Evolutionary conservation across 2,797 vertebrate species (phyloP).

Genomic region (Amblyraja radiata): DNA sequence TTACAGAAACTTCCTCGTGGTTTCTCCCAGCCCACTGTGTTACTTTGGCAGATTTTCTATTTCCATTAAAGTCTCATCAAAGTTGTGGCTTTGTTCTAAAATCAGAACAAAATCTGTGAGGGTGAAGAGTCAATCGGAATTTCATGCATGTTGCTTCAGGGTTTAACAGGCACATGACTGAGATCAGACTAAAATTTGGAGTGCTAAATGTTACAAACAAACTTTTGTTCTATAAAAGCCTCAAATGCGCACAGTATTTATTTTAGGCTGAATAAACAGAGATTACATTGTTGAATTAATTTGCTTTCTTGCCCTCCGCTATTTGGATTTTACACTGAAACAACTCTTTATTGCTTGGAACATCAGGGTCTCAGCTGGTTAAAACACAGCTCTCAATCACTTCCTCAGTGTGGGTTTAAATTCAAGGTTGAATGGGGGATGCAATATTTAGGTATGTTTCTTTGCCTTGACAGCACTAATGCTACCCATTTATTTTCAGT

Average conservation of each 20-base stretch:
- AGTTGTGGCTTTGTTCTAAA: neutral
- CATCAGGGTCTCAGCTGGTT: neutral
- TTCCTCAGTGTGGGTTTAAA: neutral
- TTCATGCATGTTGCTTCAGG: neutral
- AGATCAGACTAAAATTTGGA: conserved; percentile 22
- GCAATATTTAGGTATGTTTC: neutral
- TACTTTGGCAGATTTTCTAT: neutral
- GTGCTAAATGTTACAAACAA: neutral
- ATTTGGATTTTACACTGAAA: neutral
- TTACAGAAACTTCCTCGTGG: neutral
- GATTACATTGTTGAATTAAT: neutral
- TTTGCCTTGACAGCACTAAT: neutral
- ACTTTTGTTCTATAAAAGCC: neutral
- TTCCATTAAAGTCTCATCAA: neutral
- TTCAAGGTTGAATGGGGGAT: neutral
- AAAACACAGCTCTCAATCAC: neutral
- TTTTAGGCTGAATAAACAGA: neutral
- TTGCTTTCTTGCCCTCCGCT: neutral
- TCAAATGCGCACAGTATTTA: neutral
- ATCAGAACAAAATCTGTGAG: neutral
- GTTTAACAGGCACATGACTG: neutral
- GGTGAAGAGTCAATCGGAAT: neutral
- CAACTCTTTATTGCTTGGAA: neutral
- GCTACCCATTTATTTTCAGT: neutral
- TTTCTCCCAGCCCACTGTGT: neutral